Percentiles rank a stretch among this genome's conserved stretches.
phyloP scores from a whole-genome alignment of 53 echinoderm and acorn worm genomes.

The Hippasteria phrygiana region DNA sequence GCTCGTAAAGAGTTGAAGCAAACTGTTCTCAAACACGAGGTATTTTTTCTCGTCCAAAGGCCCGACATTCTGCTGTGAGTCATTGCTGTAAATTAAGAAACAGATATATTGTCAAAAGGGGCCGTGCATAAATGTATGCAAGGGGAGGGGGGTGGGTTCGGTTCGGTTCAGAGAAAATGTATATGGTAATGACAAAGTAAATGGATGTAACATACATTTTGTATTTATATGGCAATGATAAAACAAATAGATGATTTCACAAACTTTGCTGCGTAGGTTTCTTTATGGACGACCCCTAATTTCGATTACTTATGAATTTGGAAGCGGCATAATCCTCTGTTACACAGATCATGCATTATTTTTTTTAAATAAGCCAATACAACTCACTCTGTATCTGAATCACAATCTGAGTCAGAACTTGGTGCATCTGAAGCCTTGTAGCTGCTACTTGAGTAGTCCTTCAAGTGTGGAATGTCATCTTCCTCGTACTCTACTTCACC shows the following conservation, averaged over 20 bases:
- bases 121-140: background rate
- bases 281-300: background rate
- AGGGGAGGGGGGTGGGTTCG: background rate
- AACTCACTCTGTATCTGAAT: conserved; percentile 19
- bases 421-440: conserved; percentile 18
- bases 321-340: background rate
- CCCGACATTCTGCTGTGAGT: conserved; percentile 4
- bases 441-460: background rate
- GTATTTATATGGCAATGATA: background rate
- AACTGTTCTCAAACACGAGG: conserved; percentile 6
- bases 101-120: background rate
- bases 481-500: background rate
- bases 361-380: background rate
- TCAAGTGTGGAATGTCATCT: background rate
- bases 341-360: background rate
- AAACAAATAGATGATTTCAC: background rate
- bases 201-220: too few relatives aligned
- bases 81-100: background rate
- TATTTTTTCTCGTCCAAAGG: conserved; percentile 38
- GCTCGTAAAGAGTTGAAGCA: conserved; percentile 20
- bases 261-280: background rate
- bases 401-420: conserved; percentile 16
- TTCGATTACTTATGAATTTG: background rate
- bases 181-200: too few relatives aligned
- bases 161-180: too few relatives aligned